These are phyloP conservation scores for Grantiella picta DNA, from an alignment of 2,113 vertebrate genomes.

Conservation along the genomic window DNA sequence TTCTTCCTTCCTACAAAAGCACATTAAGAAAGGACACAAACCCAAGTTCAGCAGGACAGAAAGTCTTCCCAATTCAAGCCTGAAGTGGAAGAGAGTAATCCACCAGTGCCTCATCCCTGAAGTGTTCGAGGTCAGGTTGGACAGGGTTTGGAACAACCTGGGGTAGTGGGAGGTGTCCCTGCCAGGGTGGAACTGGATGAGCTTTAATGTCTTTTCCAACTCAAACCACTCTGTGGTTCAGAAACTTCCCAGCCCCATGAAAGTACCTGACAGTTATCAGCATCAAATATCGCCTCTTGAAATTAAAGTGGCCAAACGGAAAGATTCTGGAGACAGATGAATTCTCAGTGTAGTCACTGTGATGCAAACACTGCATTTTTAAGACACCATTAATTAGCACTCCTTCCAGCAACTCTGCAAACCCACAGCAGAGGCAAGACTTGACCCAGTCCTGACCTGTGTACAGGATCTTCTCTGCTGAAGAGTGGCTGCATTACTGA, in stretches of 20 bases:
- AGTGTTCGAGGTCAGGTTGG: background rate
- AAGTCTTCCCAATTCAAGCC: background rate
- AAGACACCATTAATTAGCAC: background rate
- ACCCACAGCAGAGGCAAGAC: background rate
- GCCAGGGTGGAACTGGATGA: background rate
- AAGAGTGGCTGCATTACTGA: background rate
- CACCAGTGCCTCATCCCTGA: background rate
- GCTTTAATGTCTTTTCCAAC: background rate
- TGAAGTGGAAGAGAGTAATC: background rate
- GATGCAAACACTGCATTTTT: background rate
- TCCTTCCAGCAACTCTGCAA: background rate
- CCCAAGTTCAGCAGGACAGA: background rate
- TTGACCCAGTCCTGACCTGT: background rate
- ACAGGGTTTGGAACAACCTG: background rate
- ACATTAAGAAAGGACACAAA: background rate
- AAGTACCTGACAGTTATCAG: background rate
- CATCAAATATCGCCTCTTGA: background rate
- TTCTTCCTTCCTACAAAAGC: background rate
- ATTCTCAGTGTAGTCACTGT: background rate
- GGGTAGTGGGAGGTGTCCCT: background rate
- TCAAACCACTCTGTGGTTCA: background rate
- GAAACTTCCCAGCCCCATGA: background rate
- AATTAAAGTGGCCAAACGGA: fast-evolving
- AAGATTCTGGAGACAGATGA: background rate
- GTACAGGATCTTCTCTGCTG: background rate